Evolutionary conservation across 2,113 vertebrate species (phyloP), one percentile per base, ranked within the genome.

Genomic region (Hemiscyllium ocellatum): DNA sequence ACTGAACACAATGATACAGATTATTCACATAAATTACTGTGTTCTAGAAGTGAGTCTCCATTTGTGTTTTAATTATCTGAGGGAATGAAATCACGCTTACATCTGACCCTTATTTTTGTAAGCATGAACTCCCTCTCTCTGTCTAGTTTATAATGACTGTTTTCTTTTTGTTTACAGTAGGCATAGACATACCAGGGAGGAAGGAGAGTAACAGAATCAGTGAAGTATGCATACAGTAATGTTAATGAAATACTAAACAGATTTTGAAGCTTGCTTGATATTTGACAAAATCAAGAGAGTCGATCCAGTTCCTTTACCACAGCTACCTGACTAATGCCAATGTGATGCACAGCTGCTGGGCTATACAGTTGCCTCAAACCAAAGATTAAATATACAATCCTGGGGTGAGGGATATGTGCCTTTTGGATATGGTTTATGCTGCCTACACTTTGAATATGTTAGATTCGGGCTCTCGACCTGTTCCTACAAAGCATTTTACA

Each of bases 221-320:
- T 95, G 93, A 95, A 95, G 13, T 42, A 94, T 15, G 47, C 42
- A 50, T 95, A 50, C 72, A 20, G 56, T 42, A 69, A 50, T 13
- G 24, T 94, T 66, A 94, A 95, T 47, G 68, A 95, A 50, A 65
- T 50, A 72, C 66, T 72, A 95, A 95, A 72, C 26, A 72, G 68
- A 70, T 47, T 70, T 95, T 65, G 47, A 95, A 72, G 19, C 37
- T 29, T 95, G 68, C 5, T 12, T 95, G 22, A 42, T 95, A 72
- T 47, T 50, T 95, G 91, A 37, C 42, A 94, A 69, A 94, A 37
- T 94, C 91, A 94, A 94, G 20, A 94, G 91, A 94, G 66, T 66
- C 42, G 37, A 1, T 69, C 91, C 65, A 94, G 65, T 42, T 94
- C n/a, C 4, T 42, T n/a, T 37, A 24, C 91, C 65, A 69, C 20